These are phyloP conservation scores for Drosophila helvetica DNA, from an alignment of 2,888 invertebrate species.

Conservation along the genomic window DNA sequence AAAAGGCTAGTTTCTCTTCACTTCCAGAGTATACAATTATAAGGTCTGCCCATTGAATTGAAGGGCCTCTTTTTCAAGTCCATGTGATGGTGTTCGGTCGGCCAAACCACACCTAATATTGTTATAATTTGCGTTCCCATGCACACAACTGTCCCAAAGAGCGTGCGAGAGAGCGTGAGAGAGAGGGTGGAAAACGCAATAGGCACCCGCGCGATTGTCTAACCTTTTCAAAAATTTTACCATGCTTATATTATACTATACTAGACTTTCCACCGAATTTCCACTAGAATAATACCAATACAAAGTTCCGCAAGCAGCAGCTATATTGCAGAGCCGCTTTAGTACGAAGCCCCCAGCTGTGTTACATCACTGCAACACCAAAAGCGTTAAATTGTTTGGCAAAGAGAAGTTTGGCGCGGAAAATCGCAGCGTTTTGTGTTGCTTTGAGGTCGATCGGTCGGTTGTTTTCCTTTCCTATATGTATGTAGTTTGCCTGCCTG, in stretches of 20 bases:
- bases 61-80: no score
- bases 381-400: neutral
- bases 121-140: no score
- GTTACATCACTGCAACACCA: neutral
- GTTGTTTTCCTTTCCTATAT: neutral
- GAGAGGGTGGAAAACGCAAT: neutral
- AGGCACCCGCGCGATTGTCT: neutral
- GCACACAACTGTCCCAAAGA: neutral
- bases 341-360: neutral
- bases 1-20: neutral
- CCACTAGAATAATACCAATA: neutral
- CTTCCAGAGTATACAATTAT: neutral
- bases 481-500: neutral
- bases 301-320: neutral
- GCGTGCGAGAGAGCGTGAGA: neutral
- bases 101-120: no score
- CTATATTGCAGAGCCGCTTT: neutral
- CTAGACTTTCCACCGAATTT: neutral
- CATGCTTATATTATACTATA: neutral
- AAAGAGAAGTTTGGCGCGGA: constrained; percentile 1
- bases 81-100: no score
- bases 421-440: neutral
- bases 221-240: neutral
- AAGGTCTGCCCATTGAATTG: neutral
- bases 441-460: neutral